Conservation (phyloP, 2,797 vertebrate species). For the Mormyrops attenuatus region DNA sequence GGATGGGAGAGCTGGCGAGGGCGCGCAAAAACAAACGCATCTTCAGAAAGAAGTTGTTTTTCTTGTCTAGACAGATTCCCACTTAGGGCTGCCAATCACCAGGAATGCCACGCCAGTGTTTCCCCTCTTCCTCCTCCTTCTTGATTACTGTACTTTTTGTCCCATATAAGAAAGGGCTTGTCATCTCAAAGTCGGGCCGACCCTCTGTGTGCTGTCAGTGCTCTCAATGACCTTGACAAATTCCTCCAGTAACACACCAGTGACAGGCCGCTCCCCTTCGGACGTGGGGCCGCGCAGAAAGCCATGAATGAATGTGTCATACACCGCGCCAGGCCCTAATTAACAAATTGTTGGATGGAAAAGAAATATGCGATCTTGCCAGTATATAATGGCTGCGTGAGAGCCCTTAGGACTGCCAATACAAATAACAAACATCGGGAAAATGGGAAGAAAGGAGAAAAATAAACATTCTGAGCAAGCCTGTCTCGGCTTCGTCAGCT, state of each 20-base stretch:
- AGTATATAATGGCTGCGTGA: constrained; percentile 10
- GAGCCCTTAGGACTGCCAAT: constrained; percentile 3
- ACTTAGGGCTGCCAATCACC: constrained; percentile 19
- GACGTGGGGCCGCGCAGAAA: constrained; percentile 11
- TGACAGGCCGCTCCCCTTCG: constrained; percentile 1
- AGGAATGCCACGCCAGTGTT: constrained; percentile 9
- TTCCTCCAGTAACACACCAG: constrained; percentile 21
- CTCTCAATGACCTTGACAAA: constrained; percentile 27
- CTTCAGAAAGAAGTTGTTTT: constrained; percentile 28
- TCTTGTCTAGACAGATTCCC: constrained; percentile 21
- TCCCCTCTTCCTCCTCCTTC: constrained; percentile 1
- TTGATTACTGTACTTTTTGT: constrained; percentile 21
- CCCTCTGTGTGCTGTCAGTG: constrained; percentile 12
- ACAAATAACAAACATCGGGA: constrained; percentile 11
- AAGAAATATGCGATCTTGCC: constrained; percentile 15
- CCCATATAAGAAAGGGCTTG: constrained; percentile 17
- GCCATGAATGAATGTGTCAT: constrained; percentile 21
- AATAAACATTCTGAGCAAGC: neutral
- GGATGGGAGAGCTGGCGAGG: constrained; percentile 9
- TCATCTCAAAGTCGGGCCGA: constrained; percentile 19
- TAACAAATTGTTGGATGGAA: constrained; percentile 38
- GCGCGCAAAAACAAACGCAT: constrained; percentile 7
- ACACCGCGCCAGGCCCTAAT: constrained; percentile 18
- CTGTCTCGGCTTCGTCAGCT: constrained; percentile 21
- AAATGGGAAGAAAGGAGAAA: constrained; percentile 2